Base-by-base conservation (phyloP, 2,797 vertebrate genomes). In the Enteromius trimaculatus region DNA sequence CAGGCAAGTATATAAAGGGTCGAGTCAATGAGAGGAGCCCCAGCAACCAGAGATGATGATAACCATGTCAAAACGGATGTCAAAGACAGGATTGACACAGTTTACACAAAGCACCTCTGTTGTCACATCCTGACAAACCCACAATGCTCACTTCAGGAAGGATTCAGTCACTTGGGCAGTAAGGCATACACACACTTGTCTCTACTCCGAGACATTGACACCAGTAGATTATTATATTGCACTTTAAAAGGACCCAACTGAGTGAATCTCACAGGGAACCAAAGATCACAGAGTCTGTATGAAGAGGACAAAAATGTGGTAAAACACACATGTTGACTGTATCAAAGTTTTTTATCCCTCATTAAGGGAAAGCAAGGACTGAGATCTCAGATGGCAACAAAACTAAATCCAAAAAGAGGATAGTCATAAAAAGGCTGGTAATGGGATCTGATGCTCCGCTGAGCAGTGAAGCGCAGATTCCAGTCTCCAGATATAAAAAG, bases 191-290 rank as follows among this genome's bases (percentile, higher is more conserved):
- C 51, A 70, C 11, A 60, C 39, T 34, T 47, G 26, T 78, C 71
- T 83, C 21, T 81, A 47, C 21, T 70, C 3, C 0, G 39, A 70
- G 29, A 82, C 26, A 85, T 76, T 62, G 83, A 88, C 70, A 91
- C 89, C 90, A 93, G 92, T 92, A 93, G 89, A 81, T 83, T 92
- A 94, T 94, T 92, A 94, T 94, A 95, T 95, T 95, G 94, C 94
- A 95, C 94, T 94, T 94, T 78, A 81, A 88, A 37, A 93, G 88
- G 90, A 94, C 90, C 82, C 88, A 90, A 88, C 89, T 89, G 91
- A 92, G 92, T 91, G 86, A 92, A 93, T 92, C 91, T 93, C 91
- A 91, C 84, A 89, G 87, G 86, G n/a, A 85, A 92, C 87, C 86
- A 92, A 88, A 87, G 82, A 81, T 62, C 76, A 84, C 70, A 72